Evolutionary conservation across 2,113 vertebrate genomes (phyloP), one percentile per base, ranked within the genome.

Genomic region (Channa maculata): DNA sequence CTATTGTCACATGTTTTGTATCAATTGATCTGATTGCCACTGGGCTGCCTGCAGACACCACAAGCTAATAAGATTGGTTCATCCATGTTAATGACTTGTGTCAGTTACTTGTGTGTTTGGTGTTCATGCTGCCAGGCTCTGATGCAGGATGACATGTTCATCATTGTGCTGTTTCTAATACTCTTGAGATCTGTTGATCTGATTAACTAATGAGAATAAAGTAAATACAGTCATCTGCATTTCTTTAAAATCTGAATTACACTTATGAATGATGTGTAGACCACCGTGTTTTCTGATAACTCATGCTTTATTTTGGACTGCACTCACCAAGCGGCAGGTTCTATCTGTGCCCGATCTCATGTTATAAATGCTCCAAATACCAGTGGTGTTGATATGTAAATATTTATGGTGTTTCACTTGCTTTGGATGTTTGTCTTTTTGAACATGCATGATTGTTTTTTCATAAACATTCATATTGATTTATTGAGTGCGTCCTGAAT

Each of bases 61-160:
- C 49, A 33, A 75, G 51, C 83, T 33, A 61, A 72, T 71, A 53
- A 83, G 75, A 70, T 55, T 74, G 83, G 75, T 68, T 90, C 86
- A 85, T 91, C 86, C 78, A 87, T 7, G 57, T 86, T 46, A 48
- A 64, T 53, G 76, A 86, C 78, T 63, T 44, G 62, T 86, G 72
- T 89, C 62, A 57, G 44, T 75, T 61, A 59, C 61, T 91, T 85
- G 91, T 88, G 92, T 92, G 88, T 91, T 92, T 61, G 67, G 45
- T 88, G 86, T 91, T 51, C 65, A 66, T 51, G 79, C 79, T 50
- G 33, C 38, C 43, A 59, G 38, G 52, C 12, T 45, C 52, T 68
- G 50, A 58, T 13, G 80, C 77, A 58, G 71, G 49, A 67, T 38
- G 39, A 85, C n/a, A 34, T 38, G 55, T 61, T 80, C 57, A 9